Evolutionary conservation across 2,113 vertebrate genomes (phyloP).

Genomic region (Coregonus clupeaformis): DNA sequence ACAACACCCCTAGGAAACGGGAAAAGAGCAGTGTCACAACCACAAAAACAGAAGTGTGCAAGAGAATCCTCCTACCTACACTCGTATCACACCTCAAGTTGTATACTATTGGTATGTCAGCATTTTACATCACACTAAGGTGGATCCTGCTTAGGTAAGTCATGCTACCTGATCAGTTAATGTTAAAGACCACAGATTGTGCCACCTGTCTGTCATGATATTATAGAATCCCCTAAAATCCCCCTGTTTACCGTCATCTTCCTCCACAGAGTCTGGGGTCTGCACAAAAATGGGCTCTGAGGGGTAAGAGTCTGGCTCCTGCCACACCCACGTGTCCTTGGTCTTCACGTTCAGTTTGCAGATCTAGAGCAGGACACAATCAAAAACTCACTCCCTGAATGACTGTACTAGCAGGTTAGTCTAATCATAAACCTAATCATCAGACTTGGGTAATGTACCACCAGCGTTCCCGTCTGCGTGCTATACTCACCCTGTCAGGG

Average conservation of each 20-base stretch:
- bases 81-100: background rate
- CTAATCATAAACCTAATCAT: too few relatives aligned
- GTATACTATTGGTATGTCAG: background rate
- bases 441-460: too few relatives aligned
- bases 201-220: background rate
- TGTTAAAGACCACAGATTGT: background rate
- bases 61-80: background rate
- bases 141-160: too few relatives aligned
- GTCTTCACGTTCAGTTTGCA: conserved; percentile 86
- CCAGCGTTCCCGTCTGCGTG: too few relatives aligned
- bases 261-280: conserved; percentile 79
- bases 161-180: too few relatives aligned
- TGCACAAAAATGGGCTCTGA: conserved; percentile 85
- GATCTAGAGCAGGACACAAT: conserved; percentile 64
- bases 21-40: background rate
- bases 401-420: background rate
- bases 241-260: conserved; percentile 81
- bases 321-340: conserved; percentile 86
- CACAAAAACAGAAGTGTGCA: background rate
- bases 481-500: conserved; percentile 80
- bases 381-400: background rate
- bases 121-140: too few relatives aligned
- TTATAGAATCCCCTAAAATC: background rate
- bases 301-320: conserved; percentile 80
- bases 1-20: conserved; percentile 73